Percentiles rank a stretch among this genome's conserved stretches.
Evolutionary conservation across 1,140 invertebrate species (phyloP).

Genomic region (Euura saliciscinereae): DNA sequence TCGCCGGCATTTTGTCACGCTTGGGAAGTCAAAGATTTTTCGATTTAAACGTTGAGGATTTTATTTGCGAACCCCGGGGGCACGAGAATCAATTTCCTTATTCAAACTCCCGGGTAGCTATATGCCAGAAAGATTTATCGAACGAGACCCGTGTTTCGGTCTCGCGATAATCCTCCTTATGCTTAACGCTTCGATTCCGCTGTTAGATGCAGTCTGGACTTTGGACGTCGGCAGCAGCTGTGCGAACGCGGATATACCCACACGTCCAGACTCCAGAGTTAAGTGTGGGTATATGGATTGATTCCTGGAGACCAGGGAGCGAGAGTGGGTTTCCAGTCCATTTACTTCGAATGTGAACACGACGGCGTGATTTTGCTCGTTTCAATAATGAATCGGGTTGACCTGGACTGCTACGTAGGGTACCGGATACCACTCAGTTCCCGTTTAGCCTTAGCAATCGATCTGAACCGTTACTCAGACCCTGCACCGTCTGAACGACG

Average conservation of each 20-base stretch:
- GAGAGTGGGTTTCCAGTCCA: conserved; percentile 10
- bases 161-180: too few species aligned
- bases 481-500: too few species aligned
- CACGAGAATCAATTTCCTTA: too few species aligned
- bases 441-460: not conserved
- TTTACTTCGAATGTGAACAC: not conserved
- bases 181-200: too few species aligned
- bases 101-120: too few species aligned
- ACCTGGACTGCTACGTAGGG: not conserved
- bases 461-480: too few species aligned
- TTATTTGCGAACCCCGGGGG: too few species aligned
- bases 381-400: conserved; percentile 8
- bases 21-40: conserved; percentile 29
- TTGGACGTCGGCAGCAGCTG: not conserved
- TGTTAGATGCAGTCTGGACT: too few species aligned
- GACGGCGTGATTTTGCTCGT: conserved; percentile 8
- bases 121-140: too few species aligned
- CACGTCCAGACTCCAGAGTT: not conserved
- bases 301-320: not conserved
- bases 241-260: not conserved
- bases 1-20: conserved; percentile 29
- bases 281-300: not conserved
- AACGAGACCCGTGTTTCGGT: too few species aligned
- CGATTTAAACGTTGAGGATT: too few species aligned
- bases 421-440: not conserved